A percentile compares a stretch with the other conserved stretches of the same genome.
phyloP scores from a whole-genome alignment of 2,113 vertebrate species.

The Mixornis gularis region DNA sequence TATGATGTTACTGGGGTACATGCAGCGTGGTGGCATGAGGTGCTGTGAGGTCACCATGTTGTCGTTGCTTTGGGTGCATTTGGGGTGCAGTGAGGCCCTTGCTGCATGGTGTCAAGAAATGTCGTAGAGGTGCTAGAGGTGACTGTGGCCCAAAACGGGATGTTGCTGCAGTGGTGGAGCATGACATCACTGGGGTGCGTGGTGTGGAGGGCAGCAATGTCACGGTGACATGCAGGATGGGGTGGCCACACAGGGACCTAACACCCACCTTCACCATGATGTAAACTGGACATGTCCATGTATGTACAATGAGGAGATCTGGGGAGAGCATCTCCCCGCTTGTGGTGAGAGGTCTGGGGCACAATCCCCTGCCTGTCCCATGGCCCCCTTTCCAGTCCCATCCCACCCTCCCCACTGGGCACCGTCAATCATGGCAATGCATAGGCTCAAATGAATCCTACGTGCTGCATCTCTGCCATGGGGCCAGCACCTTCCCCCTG shows the following conservation, averaged over 20 bases:
- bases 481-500: neutral
- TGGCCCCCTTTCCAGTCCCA: neutral
- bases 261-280: neutral
- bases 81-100: neutral
- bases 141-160: neutral
- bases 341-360: neutral
- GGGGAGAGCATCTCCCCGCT: neutral
- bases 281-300: rapidly evolving
- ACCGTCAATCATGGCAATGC: rapidly evolving
- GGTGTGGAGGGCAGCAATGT: neutral
- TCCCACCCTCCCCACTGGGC: rapidly evolving
- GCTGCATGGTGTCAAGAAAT: rapidly evolving
- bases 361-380: neutral
- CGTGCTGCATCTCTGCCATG: neutral
- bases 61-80: neutral
- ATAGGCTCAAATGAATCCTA: neutral
- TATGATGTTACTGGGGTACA: neutral
- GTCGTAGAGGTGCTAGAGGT: neutral
- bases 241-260: neutral
- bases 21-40: neutral
- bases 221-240: rapidly evolving
- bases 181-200: neutral
- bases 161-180: neutral
- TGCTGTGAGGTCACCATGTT: neutral
- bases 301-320: neutral